Conservation (phyloP, 2,797 vertebrate genomes). For the Prionace glauca region DNA sequence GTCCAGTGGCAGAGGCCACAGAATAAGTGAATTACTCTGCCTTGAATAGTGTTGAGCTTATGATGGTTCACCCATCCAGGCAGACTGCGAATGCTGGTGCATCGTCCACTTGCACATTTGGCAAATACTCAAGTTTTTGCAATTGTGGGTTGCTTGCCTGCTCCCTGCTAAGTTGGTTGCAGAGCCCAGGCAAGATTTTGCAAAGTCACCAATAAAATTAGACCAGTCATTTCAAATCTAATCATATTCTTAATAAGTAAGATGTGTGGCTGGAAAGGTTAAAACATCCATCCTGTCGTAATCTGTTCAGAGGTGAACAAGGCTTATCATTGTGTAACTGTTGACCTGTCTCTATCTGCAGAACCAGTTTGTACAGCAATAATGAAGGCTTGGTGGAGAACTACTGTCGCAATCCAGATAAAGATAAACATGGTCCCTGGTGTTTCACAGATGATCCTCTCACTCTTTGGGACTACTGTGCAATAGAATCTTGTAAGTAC, state of each 20-base stretch:
- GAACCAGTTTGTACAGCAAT: conserved; percentile 47
- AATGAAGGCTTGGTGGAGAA: conserved; percentile 73
- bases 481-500: conserved; percentile 82
- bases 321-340: neutral
- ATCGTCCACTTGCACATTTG: neutral
- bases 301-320: neutral
- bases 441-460: conserved; percentile 87
- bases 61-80: neutral
- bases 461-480: conserved; percentile 92
- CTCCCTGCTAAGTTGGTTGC: neutral
- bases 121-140: neutral
- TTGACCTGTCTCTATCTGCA: neutral
- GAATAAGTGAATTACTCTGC: neutral
- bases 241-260: neutral
- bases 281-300: neutral
- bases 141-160: neutral
- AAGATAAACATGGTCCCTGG: conserved; percentile 93
- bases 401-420: conserved; percentile 92
- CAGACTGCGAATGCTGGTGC: neutral
- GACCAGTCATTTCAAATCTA: neutral
- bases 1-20: neutral
- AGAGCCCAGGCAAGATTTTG: neutral
- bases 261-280: neutral
- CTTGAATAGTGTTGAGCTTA: neutral
- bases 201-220: neutral